A percentile compares a stretch with the other conserved stretches of the same genome.
These are phyloP conservation scores for Spongilla lacustris DNA, from an alignment of 37 sponge, comb jelly and placozoan species.

Conservation along the genomic window DNA sequence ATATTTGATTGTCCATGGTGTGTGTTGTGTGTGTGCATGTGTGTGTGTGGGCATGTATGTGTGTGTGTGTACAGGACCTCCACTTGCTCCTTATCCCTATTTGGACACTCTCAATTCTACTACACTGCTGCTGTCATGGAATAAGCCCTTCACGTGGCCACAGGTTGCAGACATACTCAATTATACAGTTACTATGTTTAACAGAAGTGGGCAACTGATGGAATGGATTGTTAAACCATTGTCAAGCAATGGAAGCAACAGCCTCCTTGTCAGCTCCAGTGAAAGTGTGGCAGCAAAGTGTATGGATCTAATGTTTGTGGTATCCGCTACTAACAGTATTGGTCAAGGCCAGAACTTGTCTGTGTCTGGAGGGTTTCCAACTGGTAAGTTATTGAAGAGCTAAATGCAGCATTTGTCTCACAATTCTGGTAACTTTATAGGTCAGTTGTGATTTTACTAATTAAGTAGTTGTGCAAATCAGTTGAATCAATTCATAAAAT, in stretches of 20 bases:
- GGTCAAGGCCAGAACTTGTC: neutral
- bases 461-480: too few relatives aligned
- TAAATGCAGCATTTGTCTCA: too few relatives aligned
- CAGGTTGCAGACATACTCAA: neutral
- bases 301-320: neutral
- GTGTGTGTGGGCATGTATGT: constrained; percentile 7
- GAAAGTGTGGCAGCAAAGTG: neutral
- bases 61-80: neutral
- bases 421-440: too few relatives aligned
- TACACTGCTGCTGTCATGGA: neutral
- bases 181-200: neutral
- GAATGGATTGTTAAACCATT: neutral
- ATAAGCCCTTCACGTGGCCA: neutral
- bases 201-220: neutral
- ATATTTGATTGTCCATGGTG: neutral
- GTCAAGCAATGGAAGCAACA: neutral
- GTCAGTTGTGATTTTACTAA: too few relatives aligned
- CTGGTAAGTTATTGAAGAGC: neutral
- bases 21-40: neutral
- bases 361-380: neutral
- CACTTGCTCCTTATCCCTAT: neutral
- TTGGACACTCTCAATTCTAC: neutral
- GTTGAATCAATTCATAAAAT: too few relatives aligned
- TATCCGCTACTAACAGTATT: neutral
- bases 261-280: neutral